Evolutionary conservation across 2,797 vertebrate genomes (phyloP).

Genomic region (Crocidura indochinensis): DNA sequence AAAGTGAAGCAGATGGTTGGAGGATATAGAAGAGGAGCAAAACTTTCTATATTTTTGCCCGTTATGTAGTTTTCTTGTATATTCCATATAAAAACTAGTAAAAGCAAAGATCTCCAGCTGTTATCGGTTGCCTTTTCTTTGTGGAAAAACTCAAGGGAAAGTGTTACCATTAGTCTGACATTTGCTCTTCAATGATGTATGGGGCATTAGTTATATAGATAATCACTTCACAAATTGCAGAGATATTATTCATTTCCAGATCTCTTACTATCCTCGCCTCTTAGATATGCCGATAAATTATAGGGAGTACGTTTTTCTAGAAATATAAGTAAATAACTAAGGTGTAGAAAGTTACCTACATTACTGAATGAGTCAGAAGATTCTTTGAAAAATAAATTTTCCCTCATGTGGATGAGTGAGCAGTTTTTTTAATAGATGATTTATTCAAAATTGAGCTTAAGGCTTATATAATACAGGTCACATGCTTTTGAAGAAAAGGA

Average conservation of each 20-base stretch:
- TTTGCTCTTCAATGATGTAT: neutral
- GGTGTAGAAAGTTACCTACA: constrained; percentile 68
- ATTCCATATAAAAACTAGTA: constrained; percentile 31
- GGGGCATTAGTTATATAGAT: neutral
- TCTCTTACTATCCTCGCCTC: neutral
- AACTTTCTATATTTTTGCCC: neutral
- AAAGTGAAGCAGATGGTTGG: constrained; percentile 37
- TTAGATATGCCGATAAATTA: constrained; percentile 34
- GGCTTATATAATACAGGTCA: constrained; percentile 18
- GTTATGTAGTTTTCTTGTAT: constrained; percentile 30
- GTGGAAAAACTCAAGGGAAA: constrained; percentile 46
- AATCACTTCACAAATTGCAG: neutral
- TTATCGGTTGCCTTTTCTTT: neutral
- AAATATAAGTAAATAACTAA: constrained; percentile 65
- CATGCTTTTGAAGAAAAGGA: constrained; percentile 52
- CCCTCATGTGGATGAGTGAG: constrained; percentile 44
- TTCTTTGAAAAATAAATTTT: constrained; percentile 72
- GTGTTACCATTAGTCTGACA: neutral
- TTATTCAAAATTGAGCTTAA: constrained; percentile 61
- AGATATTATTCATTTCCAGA: constrained; percentile 2
- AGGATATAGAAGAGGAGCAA: constrained; percentile 32
- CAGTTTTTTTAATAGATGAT: constrained; percentile 65
- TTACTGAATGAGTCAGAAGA: constrained; percentile 50
- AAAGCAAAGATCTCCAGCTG: constrained; percentile 54
- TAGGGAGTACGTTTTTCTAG: neutral